Evolutionary conservation across 2,797 vertebrate species (phyloP), one percentile per base, ranked within the genome.

Genomic region (Danio tinwini): DNA sequence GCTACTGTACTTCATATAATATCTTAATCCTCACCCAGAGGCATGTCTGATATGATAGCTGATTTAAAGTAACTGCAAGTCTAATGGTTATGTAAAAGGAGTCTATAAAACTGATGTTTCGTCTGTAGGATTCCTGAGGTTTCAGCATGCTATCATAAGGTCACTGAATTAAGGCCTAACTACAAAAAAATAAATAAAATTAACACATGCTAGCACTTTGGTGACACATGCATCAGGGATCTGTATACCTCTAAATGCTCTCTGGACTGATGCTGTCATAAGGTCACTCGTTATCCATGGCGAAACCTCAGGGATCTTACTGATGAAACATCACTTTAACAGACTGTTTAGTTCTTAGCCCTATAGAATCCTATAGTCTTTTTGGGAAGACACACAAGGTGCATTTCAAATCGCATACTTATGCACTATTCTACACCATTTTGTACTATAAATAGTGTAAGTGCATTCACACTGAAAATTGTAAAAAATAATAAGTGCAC

Each of bases 1-100:
- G 84, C 73, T 90, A 86, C 89, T 90, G n/a, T n/a, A n/a, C n/a
- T 88, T 65, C n/a, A n/a, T n/a, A 71, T 90, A 89, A 89, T 87
- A 83, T 81, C 75, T 84, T 39, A 75, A 71, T 89, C 87, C 29
- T 88, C 50, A 45, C 85, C 84, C 74, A 78, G 88, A 89, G 82
- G 53, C 86, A 86, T 88, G 47, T 17, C 88, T 87, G 88, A 92
- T 90, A 87, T 84, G 85, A 88, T 86, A 86, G 83, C 87, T 84
- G 86, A 47, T 82, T 70, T 40, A 79, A 88, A 85, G 87, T 89
- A 90, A 92, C 90, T 91, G 88, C 78, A 1, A 5, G 83, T 76
- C 88, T 85, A 81, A 76, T 73, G 82, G 87, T n/a, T n/a, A n/a
- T n/a, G n/a, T n/a, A n/a, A n/a, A n/a, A 64, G 42, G 9, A 16